A percentile compares a stretch with the other conserved stretches of the same genome.
These are phyloP conservation scores for Bothrops jararaca DNA, from an alignment of 2,113 vertebrate genomes.

Conservation along the genomic window DNA sequence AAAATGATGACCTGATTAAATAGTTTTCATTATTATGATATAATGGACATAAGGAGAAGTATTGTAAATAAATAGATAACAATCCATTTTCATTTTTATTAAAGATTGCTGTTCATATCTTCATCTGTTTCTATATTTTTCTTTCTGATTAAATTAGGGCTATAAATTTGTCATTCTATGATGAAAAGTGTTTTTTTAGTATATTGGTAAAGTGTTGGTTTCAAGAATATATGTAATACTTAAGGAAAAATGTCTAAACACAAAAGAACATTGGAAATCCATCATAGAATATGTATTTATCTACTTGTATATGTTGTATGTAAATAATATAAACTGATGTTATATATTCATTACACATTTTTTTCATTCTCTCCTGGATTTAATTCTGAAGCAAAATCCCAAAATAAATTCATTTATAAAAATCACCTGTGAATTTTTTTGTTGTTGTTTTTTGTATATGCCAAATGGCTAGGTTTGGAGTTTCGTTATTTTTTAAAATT, in stretches of 20 bases:
- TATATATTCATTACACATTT: neutral
- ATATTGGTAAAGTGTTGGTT: conserved; percentile 1
- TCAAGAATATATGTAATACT: conserved; percentile 23
- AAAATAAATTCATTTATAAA: conserved; percentile 39
- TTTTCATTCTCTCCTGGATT: neutral
- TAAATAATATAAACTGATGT: neutral
- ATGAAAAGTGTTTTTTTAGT: conserved; percentile 6
- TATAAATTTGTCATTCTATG: neutral
- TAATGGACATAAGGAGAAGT: neutral
- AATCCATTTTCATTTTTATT: neutral
- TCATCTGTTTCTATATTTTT: conserved; percentile 11
- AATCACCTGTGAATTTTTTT: too few species aligned
- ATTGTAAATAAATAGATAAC: neutral
- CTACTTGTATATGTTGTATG: neutral
- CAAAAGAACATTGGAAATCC: neutral
- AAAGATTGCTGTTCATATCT: neutral
- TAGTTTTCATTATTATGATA: neutral
- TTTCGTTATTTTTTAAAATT: neutral
- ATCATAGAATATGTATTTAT: conserved; percentile 5
- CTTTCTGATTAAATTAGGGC: neutral
- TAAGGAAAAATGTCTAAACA: conserved; percentile 4
- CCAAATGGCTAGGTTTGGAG: neutral
- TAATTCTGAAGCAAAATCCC: neutral
- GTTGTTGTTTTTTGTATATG: neutral
- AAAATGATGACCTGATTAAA: neutral